These are phyloP conservation scores for Drosophila arawakana DNA, from an alignment of 1,140 invertebrate species.

Conservation along the genomic window DNA sequence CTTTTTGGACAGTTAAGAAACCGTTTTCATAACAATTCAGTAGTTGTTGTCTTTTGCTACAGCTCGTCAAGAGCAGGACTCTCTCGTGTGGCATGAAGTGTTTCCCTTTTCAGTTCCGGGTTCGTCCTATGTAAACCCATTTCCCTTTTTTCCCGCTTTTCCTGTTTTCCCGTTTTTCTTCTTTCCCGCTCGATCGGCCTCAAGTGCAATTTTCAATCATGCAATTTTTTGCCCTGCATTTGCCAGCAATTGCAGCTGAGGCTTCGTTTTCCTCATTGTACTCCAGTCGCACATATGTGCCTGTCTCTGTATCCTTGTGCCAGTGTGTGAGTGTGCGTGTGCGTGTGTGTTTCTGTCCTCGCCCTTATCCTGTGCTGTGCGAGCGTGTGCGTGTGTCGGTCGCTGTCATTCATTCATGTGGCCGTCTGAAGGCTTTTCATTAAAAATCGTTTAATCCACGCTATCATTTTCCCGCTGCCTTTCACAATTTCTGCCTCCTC, in stretches of 20 bases:
- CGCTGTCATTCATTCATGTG: conserved; percentile 59
- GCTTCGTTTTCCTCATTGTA: conserved; percentile 23
- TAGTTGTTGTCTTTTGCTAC: conserved; percentile 21
- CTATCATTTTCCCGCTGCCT: conserved; percentile 69
- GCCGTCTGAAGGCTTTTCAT: conserved; percentile 80
- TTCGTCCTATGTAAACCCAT: neutral
- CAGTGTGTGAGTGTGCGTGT: conserved; percentile 6
- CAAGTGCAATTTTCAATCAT: conserved; percentile 83
- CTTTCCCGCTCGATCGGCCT: conserved; percentile 42
- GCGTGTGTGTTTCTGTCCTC: conserved; percentile 1
- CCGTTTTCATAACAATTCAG: conserved; percentile 39
- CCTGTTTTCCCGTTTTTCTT: neutral
- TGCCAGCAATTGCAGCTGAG: conserved; percentile 62
- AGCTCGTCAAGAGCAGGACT: conserved; percentile 5
- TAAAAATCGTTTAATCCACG: conserved; percentile 84
- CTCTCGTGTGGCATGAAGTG: neutral
- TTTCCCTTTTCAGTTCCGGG: neutral
- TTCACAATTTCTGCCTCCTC: conserved; percentile 8
- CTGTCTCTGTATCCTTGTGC: neutral
- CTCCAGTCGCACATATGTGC: conserved; percentile 14
- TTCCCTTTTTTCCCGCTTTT: conserved; percentile 22
- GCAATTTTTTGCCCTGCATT: conserved; percentile 66
- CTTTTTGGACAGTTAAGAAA: conserved; percentile 43
- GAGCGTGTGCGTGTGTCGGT: conserved; percentile 37
- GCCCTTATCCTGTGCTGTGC: conserved; percentile 11